These are phyloP conservation scores for Pseudococcus longispinus DNA, from an alignment of 2,888 invertebrate species.

Conservation along the genomic window DNA sequence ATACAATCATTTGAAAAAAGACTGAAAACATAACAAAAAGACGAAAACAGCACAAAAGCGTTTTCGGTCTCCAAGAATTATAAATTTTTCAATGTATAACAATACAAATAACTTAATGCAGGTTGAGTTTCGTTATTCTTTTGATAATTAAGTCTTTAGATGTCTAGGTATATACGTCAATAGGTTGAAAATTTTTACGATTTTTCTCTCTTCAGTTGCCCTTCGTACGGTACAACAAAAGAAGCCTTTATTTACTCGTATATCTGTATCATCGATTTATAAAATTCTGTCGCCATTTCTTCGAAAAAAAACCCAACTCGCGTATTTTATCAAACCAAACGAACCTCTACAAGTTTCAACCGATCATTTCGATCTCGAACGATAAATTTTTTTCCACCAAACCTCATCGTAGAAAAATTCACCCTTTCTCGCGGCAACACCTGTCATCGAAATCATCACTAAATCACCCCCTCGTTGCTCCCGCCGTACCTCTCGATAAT, in stretches of 20 bases:
- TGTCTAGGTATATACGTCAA: neutral
- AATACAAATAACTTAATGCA: neutral
- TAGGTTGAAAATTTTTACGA: neutral
- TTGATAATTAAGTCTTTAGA: neutral
- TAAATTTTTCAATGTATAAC: neutral
- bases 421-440: neutral
- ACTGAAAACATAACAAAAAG: neutral
- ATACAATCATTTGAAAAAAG: neutral
- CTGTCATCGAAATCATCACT: neutral
- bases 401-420: neutral
- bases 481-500: neutral
- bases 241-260: neutral
- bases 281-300: no score
- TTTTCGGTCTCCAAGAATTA: neutral
- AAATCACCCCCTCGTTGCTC: neutral
- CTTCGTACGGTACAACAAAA: no score
- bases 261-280: no score
- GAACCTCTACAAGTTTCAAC: neutral
- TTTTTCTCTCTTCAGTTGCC: neutral
- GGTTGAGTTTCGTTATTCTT: neutral
- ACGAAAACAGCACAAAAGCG: neutral
- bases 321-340: no score
- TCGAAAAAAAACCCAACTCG: no score
- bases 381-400: no score
- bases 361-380: no score